Base-by-base conservation (phyloP, 2,888 invertebrate genomes). In the Athalia circularis region DNA sequence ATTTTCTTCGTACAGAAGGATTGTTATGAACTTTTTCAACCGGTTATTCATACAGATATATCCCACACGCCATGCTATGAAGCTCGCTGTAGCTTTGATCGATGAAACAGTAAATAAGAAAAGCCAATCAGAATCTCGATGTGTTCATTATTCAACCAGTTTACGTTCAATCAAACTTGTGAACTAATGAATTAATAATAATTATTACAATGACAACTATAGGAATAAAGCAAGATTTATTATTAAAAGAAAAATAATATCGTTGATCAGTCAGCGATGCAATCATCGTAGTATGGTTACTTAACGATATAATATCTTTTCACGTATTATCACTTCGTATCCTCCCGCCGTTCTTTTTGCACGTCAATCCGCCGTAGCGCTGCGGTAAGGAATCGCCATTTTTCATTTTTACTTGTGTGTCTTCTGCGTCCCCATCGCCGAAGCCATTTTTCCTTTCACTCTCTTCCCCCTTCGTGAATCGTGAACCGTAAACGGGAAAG, bases 61-160 rank as follows among this genome's bases (percentile, higher is more conserved):
- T 45, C n/a, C 47, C 13, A n/a, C 45, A 47, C 13, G 7, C 48
- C 50, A 67, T 15, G 7, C 43, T 68, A 7, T 52, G 50, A 43
- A 68, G 43, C 47, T 72, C 9, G 47, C 57, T n/a, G 13, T 68
- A 45, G 15, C 13, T 52, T n/a, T 15, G 15, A 54, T 68, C 8
- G 7, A 15, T 29, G 47, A 45, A 52, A 68, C 8, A 15, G 15
- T 43, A 59, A 9, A n/a, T 47, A 47, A 59, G 29, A n/a, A 59
- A 72, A 72, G 57, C 59, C 59, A 72, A 72, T 57, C 13, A 57
- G 70, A 72, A 45, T n/a, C 43, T 47, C 47, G 29, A 59, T 70
- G 54, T 70, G 29, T 70, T 70, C 15, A 45, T 43, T 43, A 11
- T 45, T 29, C 8, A 54, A 68, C 54, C 54, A 70, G 70, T 5